A percentile compares a stretch with the other conserved stretches of the same genome.
phyloP scores from a whole-genome alignment of 1,140 invertebrate genomes.

The Bombus turneri region DNA sequence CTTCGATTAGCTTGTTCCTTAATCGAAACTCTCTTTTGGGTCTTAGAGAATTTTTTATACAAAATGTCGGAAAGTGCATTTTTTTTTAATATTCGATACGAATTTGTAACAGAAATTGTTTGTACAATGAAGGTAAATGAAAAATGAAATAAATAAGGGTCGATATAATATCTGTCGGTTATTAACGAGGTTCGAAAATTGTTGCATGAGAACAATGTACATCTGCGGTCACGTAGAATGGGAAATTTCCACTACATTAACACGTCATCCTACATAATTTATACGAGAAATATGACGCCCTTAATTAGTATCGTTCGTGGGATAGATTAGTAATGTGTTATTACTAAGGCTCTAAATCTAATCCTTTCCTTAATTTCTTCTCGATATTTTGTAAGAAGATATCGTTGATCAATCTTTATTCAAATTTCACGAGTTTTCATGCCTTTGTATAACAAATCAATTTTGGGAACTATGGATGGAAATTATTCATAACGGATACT shows the following conservation, averaged over 20 bases:
- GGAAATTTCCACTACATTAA: constrained; percentile 14
- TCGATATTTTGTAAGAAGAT: not conserved
- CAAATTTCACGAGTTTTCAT: not conserved
- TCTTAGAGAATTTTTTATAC: too few species aligned
- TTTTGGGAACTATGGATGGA: not conserved
- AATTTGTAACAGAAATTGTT: not conserved
- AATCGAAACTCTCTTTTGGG: not conserved
- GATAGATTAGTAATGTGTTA: not conserved
- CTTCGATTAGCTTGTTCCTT: not conserved
- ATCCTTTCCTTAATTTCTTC: not conserved
- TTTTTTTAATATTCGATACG: not conserved
- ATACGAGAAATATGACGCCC: not conserved
- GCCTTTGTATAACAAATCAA: not conserved
- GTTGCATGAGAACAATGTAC: not conserved
- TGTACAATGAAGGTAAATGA: not conserved
- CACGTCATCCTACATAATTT: constrained; percentile 2
- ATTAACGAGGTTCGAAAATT: not conserved
- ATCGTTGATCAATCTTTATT: not conserved
- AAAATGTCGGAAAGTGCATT: too few species aligned
- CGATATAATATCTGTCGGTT: too few species aligned
- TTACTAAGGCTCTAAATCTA: not conserved
- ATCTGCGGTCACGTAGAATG: not conserved
- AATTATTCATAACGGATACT: constrained; percentile 39
- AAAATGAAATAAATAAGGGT: too few species aligned
- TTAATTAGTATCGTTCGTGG: constrained; percentile 5